These are phyloP conservation scores for Conopomorpha cramerella DNA, from an alignment of 1,140 invertebrate species.

Conservation along the genomic window DNA sequence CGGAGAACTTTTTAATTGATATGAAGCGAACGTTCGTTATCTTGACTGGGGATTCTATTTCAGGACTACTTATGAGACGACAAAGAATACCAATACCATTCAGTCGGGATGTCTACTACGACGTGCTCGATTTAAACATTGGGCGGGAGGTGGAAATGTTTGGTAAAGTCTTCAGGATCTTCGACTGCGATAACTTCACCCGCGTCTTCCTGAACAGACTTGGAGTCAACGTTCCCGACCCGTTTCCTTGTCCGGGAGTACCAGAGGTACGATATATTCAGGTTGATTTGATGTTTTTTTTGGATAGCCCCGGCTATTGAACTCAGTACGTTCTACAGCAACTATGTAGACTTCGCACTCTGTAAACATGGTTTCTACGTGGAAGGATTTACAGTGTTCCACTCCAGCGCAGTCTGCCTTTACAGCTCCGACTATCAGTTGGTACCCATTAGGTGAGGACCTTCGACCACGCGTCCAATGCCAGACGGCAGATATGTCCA, in stretches of 20 bases:
- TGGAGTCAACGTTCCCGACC: slow-evolving; percentile 80
- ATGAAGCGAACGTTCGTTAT: not conserved
- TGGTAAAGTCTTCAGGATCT: slow-evolving; percentile 80
- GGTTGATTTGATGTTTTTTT: slow-evolving; percentile 4
- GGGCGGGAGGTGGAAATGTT: slow-evolving; percentile 76
- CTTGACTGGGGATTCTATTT: slow-evolving; percentile 1
- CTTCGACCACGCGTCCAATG: no score
- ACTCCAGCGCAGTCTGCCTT: no score
- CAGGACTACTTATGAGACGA: slow-evolving; percentile 73
- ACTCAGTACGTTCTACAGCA: no score
- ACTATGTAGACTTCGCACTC: no score
- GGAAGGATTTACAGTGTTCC: no score
- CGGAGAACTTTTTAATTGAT: no score
- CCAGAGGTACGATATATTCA: slow-evolving; percentile 21
- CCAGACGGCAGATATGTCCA: no score
- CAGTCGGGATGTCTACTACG: slow-evolving; percentile 73
- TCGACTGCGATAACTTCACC: slow-evolving; percentile 85
- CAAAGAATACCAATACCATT: slow-evolving; percentile 76
- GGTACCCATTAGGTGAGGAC: no score
- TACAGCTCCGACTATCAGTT: no score
- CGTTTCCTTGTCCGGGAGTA: slow-evolving; percentile 60
- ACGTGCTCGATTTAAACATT: slow-evolving; percentile 77
- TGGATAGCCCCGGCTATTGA: no score
- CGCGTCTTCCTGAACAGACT: slow-evolving; percentile 80
- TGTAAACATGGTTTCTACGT: no score